A percentile compares a stretch with the other conserved stretches of the same genome.
phyloP scores from a whole-genome alignment of 2,888 invertebrate species.

The Synanthedon vespiformis region DNA sequence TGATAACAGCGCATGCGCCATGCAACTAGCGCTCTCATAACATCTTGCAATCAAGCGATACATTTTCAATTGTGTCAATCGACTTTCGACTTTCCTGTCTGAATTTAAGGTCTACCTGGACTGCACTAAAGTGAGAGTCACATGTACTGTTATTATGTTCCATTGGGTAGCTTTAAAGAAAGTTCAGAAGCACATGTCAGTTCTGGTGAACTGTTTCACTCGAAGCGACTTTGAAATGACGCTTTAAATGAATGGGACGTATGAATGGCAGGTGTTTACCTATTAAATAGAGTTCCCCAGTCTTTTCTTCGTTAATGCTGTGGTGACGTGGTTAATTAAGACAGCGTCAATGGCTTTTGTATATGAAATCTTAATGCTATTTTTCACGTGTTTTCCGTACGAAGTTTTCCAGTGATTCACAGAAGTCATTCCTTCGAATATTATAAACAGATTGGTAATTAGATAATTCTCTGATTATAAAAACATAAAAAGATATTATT shows the following conservation, averaged over 20 bases:
- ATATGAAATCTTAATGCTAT: too few species aligned
- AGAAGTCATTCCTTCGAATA: too few species aligned
- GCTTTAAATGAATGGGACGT: constrained; percentile 8
- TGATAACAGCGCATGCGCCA: constrained; percentile 46
- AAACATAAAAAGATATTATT: too few species aligned
- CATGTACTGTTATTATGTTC: constrained; percentile 6
- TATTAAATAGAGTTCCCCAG: neutral
- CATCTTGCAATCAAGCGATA: constrained; percentile 23
- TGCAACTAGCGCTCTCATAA: constrained; percentile 41
- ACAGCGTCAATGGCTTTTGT: neutral
- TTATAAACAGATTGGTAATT: too few species aligned
- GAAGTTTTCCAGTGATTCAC: too few species aligned
- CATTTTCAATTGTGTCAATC: neutral
- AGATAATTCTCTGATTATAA: too few species aligned
- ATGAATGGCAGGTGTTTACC: constrained; percentile 1
- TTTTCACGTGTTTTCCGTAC: too few species aligned
- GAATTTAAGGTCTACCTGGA: neutral
- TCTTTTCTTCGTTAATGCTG: neutral
- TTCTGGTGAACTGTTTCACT: constrained; percentile 22
- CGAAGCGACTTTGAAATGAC: constrained; percentile 4
- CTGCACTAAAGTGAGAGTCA: neutral
- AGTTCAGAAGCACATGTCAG: constrained; percentile 39
- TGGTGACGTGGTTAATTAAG: neutral
- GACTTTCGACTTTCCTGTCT: constrained; percentile 2
- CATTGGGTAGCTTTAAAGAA: constrained; percentile 37